These are phyloP conservation scores for Limnephilus rhombicus DNA, from an alignment of 2,888 invertebrate genomes.

Conservation along the genomic window DNA sequence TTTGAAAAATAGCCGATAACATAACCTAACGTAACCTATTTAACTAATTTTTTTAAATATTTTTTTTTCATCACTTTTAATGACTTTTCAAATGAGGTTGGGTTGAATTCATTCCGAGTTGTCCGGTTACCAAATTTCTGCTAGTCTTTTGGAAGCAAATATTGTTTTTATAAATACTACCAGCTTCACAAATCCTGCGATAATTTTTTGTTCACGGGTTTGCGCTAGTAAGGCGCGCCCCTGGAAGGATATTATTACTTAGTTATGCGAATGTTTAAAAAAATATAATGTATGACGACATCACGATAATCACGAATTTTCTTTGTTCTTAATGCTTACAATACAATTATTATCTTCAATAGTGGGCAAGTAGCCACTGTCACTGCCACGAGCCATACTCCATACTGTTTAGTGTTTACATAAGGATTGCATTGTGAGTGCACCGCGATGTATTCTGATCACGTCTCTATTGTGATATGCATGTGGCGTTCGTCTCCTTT, in stretches of 20 bases:
- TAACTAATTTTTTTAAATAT: too few relatives aligned
- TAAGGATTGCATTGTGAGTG: not conserved
- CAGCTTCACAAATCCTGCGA: too few relatives aligned
- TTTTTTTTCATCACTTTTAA: too few relatives aligned
- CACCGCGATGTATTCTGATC: conserved; percentile 23
- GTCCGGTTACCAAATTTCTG: too few relatives aligned
- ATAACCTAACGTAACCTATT: too few relatives aligned
- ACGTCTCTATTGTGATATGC: conserved; percentile 23
- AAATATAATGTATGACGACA: not conserved
- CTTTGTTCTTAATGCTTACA: not conserved
- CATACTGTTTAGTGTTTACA: not conserved
- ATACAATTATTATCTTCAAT: not conserved
- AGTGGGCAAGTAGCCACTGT: not conserved
- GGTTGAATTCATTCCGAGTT: too few relatives aligned
- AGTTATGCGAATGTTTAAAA: not conserved
- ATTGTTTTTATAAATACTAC: too few relatives aligned
- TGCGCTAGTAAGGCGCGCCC: not conserved
- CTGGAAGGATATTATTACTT: not conserved
- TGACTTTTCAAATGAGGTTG: too few relatives aligned
- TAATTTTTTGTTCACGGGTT: too few relatives aligned
- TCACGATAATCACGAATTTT: not conserved
- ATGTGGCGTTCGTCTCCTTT: conserved; percentile 7
- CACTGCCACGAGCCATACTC: not conserved
- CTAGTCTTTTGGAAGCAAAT: too few relatives aligned
- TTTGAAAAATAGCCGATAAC: too few relatives aligned